Evolutionary conservation across 2,113 vertebrate genomes (phyloP).

Genomic region (Prunella fulvescens): DNA sequence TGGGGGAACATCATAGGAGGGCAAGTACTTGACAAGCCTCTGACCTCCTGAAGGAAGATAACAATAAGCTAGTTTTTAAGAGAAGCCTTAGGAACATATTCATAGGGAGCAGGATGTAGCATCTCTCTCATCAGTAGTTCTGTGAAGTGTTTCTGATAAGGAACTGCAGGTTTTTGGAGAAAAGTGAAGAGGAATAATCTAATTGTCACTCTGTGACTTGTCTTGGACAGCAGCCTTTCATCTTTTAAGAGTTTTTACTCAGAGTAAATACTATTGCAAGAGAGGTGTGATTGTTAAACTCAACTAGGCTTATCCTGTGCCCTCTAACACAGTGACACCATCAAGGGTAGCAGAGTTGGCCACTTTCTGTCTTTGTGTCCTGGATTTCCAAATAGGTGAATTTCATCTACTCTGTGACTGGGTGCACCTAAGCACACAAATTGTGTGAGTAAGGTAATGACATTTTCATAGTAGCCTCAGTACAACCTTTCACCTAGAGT

Average conservation of each 20-base stretch:
- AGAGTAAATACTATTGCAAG: not conserved
- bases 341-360: not conserved
- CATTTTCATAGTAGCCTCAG: not conserved
- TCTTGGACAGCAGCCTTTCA: not conserved
- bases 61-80: not conserved
- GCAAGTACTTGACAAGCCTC: not conserved
- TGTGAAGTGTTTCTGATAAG: not conserved
- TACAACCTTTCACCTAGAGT: not conserved
- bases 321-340: not conserved
- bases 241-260: not conserved
- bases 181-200: not conserved
- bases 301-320: not conserved
- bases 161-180: not conserved
- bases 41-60: not conserved
- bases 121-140: not conserved
- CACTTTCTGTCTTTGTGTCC: not conserved
- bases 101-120: not conserved
- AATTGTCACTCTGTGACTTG: not conserved
- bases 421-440: not conserved
- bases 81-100: not conserved
- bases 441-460: rapidly evolving
- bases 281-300: not conserved
- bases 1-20: not conserved
- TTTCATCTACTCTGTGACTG: not conserved
- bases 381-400: not conserved